These are phyloP conservation scores for Callorhinus ursinus DNA, from an alignment of 2,113 vertebrate genomes.

Conservation along the genomic window DNA sequence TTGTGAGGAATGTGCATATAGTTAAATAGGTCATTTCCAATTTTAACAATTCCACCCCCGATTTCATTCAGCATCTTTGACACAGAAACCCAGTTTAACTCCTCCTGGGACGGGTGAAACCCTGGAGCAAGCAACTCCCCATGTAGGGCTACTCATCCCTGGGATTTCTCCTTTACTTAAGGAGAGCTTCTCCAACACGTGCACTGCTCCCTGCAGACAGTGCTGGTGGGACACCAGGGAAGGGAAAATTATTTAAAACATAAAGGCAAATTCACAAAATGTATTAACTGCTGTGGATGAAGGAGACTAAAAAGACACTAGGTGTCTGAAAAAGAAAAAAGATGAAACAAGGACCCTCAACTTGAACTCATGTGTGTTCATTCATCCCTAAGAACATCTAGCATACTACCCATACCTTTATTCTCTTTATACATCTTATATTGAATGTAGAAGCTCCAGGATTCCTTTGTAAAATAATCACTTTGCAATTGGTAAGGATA, in stretches of 20 bases:
- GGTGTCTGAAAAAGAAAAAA: neutral
- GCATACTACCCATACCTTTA: neutral
- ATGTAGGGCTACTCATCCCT: neutral
- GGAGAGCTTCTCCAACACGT: constrained; percentile 1
- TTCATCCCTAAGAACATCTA: constrained; percentile 8
- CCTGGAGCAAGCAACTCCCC: constrained; percentile 66
- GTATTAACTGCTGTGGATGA: constrained; percentile 53
- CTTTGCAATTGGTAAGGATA: neutral
- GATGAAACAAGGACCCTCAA: neutral
- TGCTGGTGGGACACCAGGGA: constrained; percentile 36
- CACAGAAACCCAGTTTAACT: constrained; percentile 82
- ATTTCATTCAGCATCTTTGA: constrained; percentile 81
- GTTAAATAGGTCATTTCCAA: constrained; percentile 83
- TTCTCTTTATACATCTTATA: neutral
- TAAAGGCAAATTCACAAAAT: constrained; percentile 61
- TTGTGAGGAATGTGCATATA: constrained; percentile 31
- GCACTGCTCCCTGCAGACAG: neutral
- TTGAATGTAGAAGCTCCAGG: neutral
- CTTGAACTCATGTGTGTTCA: neutral
- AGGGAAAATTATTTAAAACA: constrained; percentile 81
- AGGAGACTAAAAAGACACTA: constrained; percentile 43
- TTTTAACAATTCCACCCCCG: constrained; percentile 79
- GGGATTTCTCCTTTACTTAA: constrained; percentile 79
- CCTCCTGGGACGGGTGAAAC: constrained; percentile 67
- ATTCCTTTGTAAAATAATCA: neutral